A percentile compares a stretch with the other conserved stretches of the same genome.
Conservation (phyloP, 2,888 invertebrate genomes). For the Aproaerema taeniolella region DNA sequence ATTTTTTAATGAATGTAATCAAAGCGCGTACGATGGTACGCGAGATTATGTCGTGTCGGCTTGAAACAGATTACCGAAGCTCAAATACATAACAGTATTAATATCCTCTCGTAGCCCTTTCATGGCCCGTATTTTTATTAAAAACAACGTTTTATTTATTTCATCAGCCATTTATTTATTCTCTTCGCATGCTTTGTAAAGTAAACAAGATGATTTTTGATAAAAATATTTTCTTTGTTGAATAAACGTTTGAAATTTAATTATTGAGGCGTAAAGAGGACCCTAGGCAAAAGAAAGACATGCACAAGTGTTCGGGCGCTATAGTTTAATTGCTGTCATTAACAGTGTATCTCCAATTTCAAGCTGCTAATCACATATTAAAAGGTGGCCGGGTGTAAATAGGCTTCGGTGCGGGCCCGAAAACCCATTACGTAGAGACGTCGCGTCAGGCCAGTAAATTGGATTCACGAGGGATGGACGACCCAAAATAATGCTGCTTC, state of each 20-base stretch:
- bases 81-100: not conserved
- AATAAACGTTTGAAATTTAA: too few species aligned
- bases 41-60: not conserved
- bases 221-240: not conserved
- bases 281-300: too few species aligned
- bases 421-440: slow-evolving; percentile 60
- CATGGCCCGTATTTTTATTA: slow-evolving; percentile 1
- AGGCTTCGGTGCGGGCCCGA: slow-evolving; percentile 48
- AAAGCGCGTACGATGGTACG: slow-evolving; percentile 11
- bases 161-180: too few species aligned
- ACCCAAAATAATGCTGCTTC: slow-evolving; percentile 53
- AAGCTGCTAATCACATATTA: slow-evolving; percentile 30
- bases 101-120: not conserved
- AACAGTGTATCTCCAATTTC: slow-evolving; percentile 18
- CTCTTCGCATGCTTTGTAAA: not conserved
- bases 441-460: slow-evolving; percentile 52
- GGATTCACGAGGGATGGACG: slow-evolving; percentile 55
- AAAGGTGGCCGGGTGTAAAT: slow-evolving; percentile 43
- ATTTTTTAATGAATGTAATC: slow-evolving; percentile 36
- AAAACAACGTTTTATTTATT: too few species aligned
- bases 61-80: slow-evolving; percentile 3
- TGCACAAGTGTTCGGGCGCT: not conserved
- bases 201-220: not conserved
- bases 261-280: too few species aligned
- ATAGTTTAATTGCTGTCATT: slow-evolving; percentile 7